Conservation (phyloP, 2,113 vertebrate species). For the Catharus bicknelli region DNA sequence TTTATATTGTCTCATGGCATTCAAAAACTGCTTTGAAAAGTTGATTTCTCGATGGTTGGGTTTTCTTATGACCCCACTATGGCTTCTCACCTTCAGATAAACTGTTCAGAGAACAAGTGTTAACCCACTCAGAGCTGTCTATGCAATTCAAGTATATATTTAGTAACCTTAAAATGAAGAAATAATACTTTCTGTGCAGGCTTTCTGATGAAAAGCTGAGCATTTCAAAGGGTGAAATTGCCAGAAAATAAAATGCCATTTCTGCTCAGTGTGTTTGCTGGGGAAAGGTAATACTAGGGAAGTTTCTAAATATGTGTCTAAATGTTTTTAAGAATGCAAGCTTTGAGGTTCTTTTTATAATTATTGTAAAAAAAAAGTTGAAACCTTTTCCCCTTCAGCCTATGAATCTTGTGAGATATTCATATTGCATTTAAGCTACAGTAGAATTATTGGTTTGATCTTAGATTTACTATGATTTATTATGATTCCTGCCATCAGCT, state of each 20-base stretch:
- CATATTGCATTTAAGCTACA: background rate
- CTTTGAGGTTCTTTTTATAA: background rate
- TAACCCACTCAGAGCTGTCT: background rate
- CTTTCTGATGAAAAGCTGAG: background rate
- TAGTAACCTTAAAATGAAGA: background rate
- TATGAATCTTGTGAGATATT: background rate
- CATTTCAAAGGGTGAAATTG: background rate
- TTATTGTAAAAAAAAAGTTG: background rate
- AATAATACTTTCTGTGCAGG: background rate
- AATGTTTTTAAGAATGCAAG: background rate
- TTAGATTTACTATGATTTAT: background rate
- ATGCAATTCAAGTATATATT: background rate
- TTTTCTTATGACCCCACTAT: background rate
- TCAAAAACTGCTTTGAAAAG: conserved; percentile 9
- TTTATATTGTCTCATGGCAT: background rate
- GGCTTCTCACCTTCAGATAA: background rate
- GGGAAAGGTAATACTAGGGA: background rate
- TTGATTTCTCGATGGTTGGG: background rate
- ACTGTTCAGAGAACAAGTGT: background rate
- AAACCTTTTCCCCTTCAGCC: background rate
- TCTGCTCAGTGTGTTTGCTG: background rate
- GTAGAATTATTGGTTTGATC: background rate
- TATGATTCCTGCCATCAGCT: background rate
- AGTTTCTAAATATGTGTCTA: background rate
- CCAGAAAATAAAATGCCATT: background rate